These are phyloP conservation scores for Sitta carolinensis DNA, from an alignment of 2,797 vertebrate genomes.

Conservation along the genomic window DNA sequence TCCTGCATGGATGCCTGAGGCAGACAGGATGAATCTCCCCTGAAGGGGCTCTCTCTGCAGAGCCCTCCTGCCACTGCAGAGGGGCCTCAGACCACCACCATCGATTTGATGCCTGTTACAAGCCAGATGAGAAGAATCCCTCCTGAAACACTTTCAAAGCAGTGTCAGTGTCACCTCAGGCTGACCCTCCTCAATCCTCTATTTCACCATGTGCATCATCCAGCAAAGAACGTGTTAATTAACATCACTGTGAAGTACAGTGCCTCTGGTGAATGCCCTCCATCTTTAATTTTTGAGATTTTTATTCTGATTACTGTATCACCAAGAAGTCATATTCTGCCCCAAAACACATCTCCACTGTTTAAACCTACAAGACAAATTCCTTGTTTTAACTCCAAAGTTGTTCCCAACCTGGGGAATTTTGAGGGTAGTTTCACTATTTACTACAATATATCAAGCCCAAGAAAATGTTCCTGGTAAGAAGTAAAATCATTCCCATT, in stretches of 20 bases:
- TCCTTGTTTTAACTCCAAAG: background rate
- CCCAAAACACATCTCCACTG: background rate
- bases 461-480: background rate
- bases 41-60: background rate
- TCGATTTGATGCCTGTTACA: background rate
- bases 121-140: background rate
- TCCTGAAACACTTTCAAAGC: background rate
- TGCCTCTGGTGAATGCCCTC: background rate
- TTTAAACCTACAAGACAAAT: background rate
- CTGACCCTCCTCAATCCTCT: background rate
- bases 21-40: background rate
- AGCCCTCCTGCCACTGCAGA: background rate
- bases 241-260: background rate
- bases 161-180: background rate
- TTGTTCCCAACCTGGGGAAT: background rate
- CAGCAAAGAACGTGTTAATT: rapidly evolving
- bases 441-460: background rate
- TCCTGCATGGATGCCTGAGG: background rate
- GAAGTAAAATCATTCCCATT: background rate
- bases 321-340: background rate
- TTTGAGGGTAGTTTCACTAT: background rate
- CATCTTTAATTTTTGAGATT: background rate
- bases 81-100: background rate
- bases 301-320: background rate
- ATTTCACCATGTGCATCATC: background rate